phyloP scores from a whole-genome alignment of 2,797 vertebrate genomes.

The Dendrocincla fuliginosa region DNA sequence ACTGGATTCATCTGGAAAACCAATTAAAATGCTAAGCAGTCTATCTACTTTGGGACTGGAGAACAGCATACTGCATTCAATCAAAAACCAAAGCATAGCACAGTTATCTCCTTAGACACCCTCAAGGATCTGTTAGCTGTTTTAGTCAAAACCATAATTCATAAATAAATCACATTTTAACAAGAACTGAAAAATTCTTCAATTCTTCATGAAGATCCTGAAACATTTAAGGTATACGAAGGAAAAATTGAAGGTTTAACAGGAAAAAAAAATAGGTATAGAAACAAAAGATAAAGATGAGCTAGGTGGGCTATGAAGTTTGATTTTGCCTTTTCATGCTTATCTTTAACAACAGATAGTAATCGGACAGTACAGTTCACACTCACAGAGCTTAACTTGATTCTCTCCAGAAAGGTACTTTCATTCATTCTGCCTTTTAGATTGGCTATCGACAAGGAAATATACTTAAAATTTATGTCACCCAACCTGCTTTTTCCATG shows the following conservation, averaged over 20 bases:
- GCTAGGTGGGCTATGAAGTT: background rate
- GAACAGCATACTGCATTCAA: background rate
- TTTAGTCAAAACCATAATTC: background rate
- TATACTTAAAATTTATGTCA: background rate
- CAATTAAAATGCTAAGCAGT: conserved; percentile 60
- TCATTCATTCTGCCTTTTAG: background rate
- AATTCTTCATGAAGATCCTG: background rate
- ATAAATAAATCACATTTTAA: background rate
- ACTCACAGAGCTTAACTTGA: background rate
- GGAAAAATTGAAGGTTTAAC: background rate
- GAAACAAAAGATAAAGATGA: background rate
- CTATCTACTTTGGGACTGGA: background rate
- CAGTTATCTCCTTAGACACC: background rate
- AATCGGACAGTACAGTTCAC: background rate
- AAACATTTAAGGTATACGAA: background rate
- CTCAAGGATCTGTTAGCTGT: background rate
- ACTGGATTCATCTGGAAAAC: conserved; percentile 22
- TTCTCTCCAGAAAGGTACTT: background rate
- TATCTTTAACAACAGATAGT: background rate
- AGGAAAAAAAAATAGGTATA: background rate
- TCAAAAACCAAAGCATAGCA: background rate
- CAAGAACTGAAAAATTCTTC: background rate
- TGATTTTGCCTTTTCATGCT: background rate
- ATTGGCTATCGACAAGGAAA: background rate
- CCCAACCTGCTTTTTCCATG: background rate